Evolutionary conservation across 1,140 invertebrate genomes (phyloP), one percentile per base, ranked within the genome.

Genomic region (Antheraea pernyi): DNA sequence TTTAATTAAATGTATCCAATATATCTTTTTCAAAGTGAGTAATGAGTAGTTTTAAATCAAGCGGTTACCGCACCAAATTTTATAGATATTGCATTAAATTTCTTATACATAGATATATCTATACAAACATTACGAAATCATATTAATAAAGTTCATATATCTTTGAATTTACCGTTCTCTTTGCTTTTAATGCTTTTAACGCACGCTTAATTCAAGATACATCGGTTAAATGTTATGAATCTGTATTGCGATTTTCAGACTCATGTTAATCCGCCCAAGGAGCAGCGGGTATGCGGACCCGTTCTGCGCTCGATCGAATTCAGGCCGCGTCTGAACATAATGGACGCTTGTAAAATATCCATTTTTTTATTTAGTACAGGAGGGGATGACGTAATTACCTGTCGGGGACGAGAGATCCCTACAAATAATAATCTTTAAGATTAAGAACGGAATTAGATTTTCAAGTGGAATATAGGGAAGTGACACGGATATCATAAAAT

Each of bases 391-490:
- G 72, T 68, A 80, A 83, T 80, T 78, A 78, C 73, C 72, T 73
- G 81, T 75, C 76, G 30, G 64, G 71, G 70, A 71, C 8, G 11
- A 11, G 66, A 71, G 69, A 80, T 71, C 70, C 71, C 68, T 70
- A 70, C 74, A 74, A 78, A 76, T 78, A 78, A 76, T 78, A 78
- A 72, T 76, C 74, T 68, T 37, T 13, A 46, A 73, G 71, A 78
- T 78, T 75, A 78, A 76, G 72, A 66, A 70, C 69, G 65, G 71
- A 79, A 76, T 79, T 76, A 75, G 42, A 68, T 71, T 68, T 65
- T 68, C 59, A 70, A 60, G 66, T 61, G 39, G 53, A 48, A 48
- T 48, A 65, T 65, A 46, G 64, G 18, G 13, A 63, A 37, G 61
- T 30, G 61, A 63, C 61, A 37, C 16, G 61, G 61, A 63, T 36